Evolutionary conservation across 2,888 invertebrate genomes (phyloP), one percentile per base, ranked within the genome.

Genomic region (Baronia brevicornis): DNA sequence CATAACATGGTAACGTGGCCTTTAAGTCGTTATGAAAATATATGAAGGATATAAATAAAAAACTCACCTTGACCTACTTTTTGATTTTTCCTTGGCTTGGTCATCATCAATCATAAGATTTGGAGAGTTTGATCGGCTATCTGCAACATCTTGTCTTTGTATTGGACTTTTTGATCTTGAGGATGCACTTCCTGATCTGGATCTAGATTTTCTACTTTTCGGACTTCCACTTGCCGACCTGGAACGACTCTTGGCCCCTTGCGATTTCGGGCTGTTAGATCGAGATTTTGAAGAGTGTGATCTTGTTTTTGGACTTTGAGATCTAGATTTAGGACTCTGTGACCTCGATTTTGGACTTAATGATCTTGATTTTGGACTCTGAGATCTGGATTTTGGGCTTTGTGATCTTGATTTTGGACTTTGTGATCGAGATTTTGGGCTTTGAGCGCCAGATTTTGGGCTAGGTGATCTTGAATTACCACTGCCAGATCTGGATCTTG

Each of bases 91-190:
- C 25, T 77, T 77, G 9, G 51, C 55, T 18, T 62, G 58, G n/a
- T 56, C 72, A 65, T 84, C 85, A 55, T 84, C 85, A 47, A 85
- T 85, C 80, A 84, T 84, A 5, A 85, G 67, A 46, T 82, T 80
- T 0, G 86, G 86, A 1, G 86, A 84, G 38, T 84, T 85, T 1
- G 87, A 87, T 32, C 84, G 59, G 40, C 85, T 85, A 30, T 84
- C 84, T 15, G 69, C 67, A 0, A 57, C 64, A 46, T 72, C 68
- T 13, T 65, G 71, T 28, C 63, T 60, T 2, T 54, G 54, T 4
- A 48, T 64, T 2, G 74, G 74, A 41, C 77, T 75, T 34, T 73
- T 70, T 2, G 77, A 71, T 30, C 63, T 61, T 10, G 74, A 70
- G 0, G 72, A 63, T 1, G 56, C 64, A 55, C 77, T 68, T 0